Percentiles rank a stretch among this genome's conserved stretches.
Evolutionary conservation across 2,797 vertebrate genomes (phyloP).

Genomic region (Sebastes jordani): DNA sequence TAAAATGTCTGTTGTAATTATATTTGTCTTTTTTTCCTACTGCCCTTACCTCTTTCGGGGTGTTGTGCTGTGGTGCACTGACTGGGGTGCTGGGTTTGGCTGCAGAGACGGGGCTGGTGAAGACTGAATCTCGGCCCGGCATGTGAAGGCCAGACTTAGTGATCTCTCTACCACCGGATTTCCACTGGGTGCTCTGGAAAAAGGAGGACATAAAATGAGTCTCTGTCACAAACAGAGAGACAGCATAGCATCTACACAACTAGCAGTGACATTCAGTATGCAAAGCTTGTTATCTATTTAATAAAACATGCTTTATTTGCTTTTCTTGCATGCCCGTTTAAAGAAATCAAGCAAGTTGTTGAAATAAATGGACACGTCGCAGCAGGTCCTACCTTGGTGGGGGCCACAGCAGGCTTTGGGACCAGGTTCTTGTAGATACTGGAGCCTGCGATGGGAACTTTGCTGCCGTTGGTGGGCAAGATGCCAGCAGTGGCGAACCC

Average conservation of each 20-base stretch:
- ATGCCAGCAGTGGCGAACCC: slow-evolving; percentile 92
- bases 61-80: slow-evolving; percentile 88
- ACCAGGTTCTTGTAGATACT: slow-evolving; percentile 99
- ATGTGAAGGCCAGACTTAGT: slow-evolving; percentile 92
- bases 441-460: slow-evolving; percentile 90
- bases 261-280: no score
- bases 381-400: slow-evolving; percentile 90
- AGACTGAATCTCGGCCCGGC: slow-evolving; percentile 94
- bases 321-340: neutral
- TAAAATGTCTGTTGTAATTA: neutral
- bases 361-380: neutral
- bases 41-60: slow-evolving; percentile 92
- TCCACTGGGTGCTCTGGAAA: slow-evolving; percentile 87
- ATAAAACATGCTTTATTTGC: neutral
- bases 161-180: slow-evolving; percentile 91
- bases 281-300: neutral
- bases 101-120: slow-evolving; percentile 96
- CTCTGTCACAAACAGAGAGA: neutral
- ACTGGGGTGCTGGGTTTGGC: slow-evolving; percentile 93
- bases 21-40: neutral
- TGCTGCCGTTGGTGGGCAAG: slow-evolving; percentile 94
- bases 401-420: slow-evolving; percentile 94
- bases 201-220: neutral
- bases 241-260: neutral
- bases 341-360: neutral